Percentiles rank a stretch among this genome's conserved stretches.
These are phyloP conservation scores for Amblyjoppa fuscipennis DNA, from an alignment of 2,888 invertebrate species.

Conservation along the genomic window DNA sequence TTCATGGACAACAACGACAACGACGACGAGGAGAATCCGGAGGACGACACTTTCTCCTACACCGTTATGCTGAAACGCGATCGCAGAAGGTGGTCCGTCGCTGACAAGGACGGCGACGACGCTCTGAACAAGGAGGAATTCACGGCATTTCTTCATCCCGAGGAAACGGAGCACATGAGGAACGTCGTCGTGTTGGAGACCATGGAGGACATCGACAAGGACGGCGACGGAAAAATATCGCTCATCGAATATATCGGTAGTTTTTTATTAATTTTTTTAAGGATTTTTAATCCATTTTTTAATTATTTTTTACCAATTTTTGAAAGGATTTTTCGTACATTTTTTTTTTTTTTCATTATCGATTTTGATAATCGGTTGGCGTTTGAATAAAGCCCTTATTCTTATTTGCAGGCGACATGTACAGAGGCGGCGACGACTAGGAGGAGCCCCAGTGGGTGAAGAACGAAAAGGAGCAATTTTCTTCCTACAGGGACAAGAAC, in stretches of 20 bases:
- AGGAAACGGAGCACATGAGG: slow-evolving; percentile 96
- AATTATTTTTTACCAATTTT: background rate
- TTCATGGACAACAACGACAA: slow-evolving; percentile 93
- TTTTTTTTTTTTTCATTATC: background rate
- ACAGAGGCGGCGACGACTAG: slow-evolving; percentile 91
- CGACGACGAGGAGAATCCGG: slow-evolving; percentile 89
- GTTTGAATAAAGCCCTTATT: background rate
- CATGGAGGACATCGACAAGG: slow-evolving; percentile 98
- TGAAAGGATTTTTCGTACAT: background rate
- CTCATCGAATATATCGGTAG: slow-evolving; percentile 96
- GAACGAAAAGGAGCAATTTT: slow-evolving; percentile 96
- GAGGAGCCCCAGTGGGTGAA: slow-evolving; percentile 98
- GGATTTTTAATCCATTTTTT: too few relatives aligned
- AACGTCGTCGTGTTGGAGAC: slow-evolving; percentile 97
- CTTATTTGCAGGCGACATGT: slow-evolving; percentile 91
- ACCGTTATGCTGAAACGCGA: slow-evolving; percentile 94
- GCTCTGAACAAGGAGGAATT: slow-evolving; percentile 95
- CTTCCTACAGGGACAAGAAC: slow-evolving; percentile 92
- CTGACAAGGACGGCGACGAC: slow-evolving; percentile 93
- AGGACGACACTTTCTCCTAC: slow-evolving; percentile 92
- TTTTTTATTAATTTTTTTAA: background rate
- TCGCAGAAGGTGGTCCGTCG: slow-evolving; percentile 93
- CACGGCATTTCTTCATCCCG: slow-evolving; percentile 97
- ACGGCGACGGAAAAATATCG: slow-evolving; percentile 96
- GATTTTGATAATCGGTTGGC: background rate